Conservation (phyloP, 2,888 invertebrate genomes). For the Nasonia oneida region DNA sequence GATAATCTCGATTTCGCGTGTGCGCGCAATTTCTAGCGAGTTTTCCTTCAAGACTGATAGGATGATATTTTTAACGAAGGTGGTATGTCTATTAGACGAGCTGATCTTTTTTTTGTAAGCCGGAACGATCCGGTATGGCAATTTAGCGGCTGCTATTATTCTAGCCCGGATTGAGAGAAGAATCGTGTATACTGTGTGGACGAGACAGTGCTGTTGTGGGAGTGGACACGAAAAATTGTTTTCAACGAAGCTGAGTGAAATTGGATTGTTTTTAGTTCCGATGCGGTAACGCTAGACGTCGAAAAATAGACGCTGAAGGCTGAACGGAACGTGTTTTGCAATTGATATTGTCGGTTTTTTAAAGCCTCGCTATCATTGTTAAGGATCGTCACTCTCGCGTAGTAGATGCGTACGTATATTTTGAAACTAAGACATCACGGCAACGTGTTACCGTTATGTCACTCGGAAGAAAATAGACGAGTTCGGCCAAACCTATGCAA, state of each 20-base stretch:
- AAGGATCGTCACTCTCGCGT: neutral
- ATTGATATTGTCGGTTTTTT: constrained; percentile 48
- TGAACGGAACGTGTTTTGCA: constrained; percentile 27
- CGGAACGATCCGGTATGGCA: constrained; percentile 37
- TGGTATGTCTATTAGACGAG: neutral
- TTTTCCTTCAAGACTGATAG: neutral
- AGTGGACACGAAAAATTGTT: constrained; percentile 6
- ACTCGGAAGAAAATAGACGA: neutral
- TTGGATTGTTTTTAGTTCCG: neutral
- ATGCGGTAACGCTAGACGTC: neutral
- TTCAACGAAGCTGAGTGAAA: neutral
- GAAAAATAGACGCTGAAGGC: constrained; percentile 38
- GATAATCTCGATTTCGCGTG: neutral
- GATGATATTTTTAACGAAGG: neutral
- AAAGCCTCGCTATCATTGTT: neutral
- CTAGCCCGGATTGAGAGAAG: constrained; percentile 6
- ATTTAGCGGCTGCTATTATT: constrained; percentile 35
- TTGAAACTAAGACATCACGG: neutral
- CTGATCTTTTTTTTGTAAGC: neutral
- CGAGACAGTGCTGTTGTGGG: too few species aligned
- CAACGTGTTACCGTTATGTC: neutral
- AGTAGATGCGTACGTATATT: neutral
- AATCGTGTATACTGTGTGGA: too few species aligned
- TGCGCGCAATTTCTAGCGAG: neutral
- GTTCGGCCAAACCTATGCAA: neutral